A percentile compares a stretch with the other conserved stretches of the same genome.
These are phyloP conservation scores for Manis pentadactyla DNA, from an alignment of 2,797 vertebrate genomes.

Conservation along the genomic window DNA sequence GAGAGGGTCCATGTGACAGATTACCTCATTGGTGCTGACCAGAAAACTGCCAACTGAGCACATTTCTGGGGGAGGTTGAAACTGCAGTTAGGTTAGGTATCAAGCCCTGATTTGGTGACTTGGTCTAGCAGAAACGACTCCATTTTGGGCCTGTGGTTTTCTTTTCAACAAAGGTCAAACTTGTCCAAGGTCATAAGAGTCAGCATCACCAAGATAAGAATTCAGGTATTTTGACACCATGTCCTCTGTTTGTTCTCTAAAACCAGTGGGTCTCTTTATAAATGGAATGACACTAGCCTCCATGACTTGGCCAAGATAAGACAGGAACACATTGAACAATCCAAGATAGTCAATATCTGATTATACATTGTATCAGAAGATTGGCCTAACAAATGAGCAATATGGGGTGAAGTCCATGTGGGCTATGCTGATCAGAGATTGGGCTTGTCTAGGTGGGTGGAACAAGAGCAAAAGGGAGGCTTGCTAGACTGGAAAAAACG, in stretches of 20 bases:
- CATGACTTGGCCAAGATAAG: constrained; percentile 17
- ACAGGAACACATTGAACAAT: constrained; percentile 27
- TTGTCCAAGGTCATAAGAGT: not conserved
- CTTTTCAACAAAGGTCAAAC: not conserved
- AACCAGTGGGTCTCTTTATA: not conserved
- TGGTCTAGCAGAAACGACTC: no score
- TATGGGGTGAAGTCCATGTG: not conserved
- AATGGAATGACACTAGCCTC: not conserved
- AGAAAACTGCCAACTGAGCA: no score
- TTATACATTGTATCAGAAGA: constrained; percentile 45
- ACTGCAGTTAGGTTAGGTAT: no score
- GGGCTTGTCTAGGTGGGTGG: not conserved
- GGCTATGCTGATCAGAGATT: not conserved
- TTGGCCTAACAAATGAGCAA: not conserved
- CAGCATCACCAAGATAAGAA: constrained; percentile 21
- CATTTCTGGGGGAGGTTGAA: no score
- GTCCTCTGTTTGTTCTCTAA: not conserved
- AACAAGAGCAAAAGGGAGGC: not conserved
- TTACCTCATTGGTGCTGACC: no score
- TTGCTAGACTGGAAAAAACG: constrained; percentile 35
- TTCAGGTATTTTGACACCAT: constrained; percentile 42
- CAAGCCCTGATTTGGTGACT: no score
- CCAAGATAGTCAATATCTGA: not conserved
- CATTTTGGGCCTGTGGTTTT: no score
- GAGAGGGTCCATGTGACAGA: no score